Conservation (phyloP, 2,113 vertebrate species). For the Epinephelus moara region DNA sequence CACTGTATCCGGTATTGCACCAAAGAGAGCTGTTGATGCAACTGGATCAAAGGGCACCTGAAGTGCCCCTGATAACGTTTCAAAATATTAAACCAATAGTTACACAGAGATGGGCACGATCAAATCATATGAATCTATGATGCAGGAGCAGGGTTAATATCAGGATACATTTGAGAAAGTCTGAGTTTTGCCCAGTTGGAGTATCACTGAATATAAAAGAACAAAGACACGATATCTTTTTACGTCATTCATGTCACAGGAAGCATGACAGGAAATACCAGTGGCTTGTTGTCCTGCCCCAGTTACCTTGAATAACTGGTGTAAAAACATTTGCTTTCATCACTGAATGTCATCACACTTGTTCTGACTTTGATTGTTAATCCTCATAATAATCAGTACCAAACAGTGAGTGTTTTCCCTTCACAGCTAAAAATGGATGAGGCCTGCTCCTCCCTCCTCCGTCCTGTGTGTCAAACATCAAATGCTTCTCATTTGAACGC, state of each 20-base stretch:
- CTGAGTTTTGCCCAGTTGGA: background rate
- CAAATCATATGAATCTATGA: no score
- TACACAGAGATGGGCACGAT: no score
- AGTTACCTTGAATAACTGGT: conserved; percentile 7
- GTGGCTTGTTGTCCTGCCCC: background rate
- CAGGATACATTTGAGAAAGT: no score
- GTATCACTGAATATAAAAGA: background rate
- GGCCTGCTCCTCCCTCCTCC: conserved; percentile 19
- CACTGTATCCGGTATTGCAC: no score
- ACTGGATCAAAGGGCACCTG: no score
- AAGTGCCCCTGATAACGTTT: no score
- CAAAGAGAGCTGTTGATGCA: no score
- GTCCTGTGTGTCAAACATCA: conserved; percentile 57
- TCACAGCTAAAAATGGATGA: conserved; percentile 39
- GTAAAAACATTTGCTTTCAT: conserved; percentile 14
- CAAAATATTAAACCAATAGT: no score
- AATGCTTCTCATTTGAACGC: conserved; percentile 56
- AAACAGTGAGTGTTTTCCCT: conserved; percentile 24
- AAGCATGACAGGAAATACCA: background rate
- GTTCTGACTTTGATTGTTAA: conserved; percentile 36
- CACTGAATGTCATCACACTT: conserved; percentile 25
- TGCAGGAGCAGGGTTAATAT: no score
- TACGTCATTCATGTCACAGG: background rate
- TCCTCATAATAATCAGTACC: conserved; percentile 39
- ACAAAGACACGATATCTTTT: background rate